phyloP scores from a whole-genome alignment of 2,113 vertebrate species.

The Cheirogaleus medius region DNA sequence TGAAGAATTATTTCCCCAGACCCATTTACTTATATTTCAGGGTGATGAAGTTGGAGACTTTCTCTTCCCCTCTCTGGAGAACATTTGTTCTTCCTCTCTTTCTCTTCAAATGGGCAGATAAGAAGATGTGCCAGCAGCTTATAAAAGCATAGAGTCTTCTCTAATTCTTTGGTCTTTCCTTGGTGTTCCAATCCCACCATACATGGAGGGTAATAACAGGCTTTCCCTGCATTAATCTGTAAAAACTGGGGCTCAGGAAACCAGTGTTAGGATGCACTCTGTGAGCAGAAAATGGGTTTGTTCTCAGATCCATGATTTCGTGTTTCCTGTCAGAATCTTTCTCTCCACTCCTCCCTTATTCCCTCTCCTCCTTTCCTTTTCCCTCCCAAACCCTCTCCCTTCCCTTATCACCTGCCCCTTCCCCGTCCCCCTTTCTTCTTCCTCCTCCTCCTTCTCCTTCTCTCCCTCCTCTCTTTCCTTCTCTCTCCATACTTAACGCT shows the following conservation, averaged over 20 bases:
- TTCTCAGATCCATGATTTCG: background rate
- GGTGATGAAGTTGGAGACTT: background rate
- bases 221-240: accelerated
- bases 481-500: background rate
- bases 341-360: background rate
- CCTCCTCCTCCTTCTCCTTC: background rate
- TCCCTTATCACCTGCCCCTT: background rate
- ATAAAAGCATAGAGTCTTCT: background rate
- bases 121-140: background rate
- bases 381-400: background rate
- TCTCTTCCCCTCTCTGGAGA: background rate
- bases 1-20: background rate
- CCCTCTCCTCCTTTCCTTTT: background rate
- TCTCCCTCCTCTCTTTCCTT: background rate
- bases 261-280: background rate
- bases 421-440: too few relatives aligned
- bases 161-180: background rate
- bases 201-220: background rate
- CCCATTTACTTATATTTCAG: background rate
- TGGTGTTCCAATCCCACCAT: background rate
- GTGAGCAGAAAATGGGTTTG: background rate
- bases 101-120: accelerated
- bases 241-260: background rate
- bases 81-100: background rate
- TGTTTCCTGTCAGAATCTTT: background rate